Percentiles rank a stretch among this genome's conserved stretches.
phyloP scores from a whole-genome alignment of 2,797 vertebrate species.

The Anniella stebbinsi region DNA sequence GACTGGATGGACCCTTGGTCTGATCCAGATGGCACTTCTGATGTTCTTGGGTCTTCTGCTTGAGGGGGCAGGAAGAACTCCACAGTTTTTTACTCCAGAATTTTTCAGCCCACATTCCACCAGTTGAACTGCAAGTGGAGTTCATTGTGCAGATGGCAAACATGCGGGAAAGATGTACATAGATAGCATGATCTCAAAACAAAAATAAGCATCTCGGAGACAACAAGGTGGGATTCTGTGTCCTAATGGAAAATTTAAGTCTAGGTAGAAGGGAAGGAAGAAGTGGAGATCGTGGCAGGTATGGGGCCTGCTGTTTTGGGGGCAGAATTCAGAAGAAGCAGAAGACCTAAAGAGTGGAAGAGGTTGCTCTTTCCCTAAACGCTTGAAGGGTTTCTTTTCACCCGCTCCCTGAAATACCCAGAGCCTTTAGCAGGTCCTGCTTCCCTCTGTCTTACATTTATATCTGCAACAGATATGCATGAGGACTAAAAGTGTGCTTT shows the following conservation, averaged over 20 bases:
- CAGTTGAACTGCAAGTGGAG: not conserved
- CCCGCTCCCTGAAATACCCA: too few species aligned
- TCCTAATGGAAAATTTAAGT: not conserved
- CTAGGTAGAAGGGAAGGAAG: not conserved
- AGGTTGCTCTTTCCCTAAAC: too few species aligned
- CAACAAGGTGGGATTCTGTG: not conserved
- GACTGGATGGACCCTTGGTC: too few species aligned
- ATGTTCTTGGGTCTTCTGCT: too few species aligned
- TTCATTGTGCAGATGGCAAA: not conserved
- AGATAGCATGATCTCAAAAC: not conserved
- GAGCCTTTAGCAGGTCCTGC: not conserved
- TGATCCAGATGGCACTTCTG: too few species aligned
- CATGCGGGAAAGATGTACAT: not conserved
- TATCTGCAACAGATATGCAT: not conserved
- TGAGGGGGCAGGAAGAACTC: too few species aligned
- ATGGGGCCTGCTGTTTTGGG: rapidly evolving
- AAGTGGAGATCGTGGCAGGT: too few species aligned
- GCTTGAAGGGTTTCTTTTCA: not conserved
- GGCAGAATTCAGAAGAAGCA: not conserved
- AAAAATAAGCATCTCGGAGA: not conserved
- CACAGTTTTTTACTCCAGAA: not conserved
- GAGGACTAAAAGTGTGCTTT: not conserved
- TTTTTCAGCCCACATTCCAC: not conserved
- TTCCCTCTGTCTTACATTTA: not conserved
- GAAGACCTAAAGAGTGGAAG: not conserved